Base-by-base conservation (phyloP, 2,888 invertebrate species). In the Ormyrus rosae region DNA sequence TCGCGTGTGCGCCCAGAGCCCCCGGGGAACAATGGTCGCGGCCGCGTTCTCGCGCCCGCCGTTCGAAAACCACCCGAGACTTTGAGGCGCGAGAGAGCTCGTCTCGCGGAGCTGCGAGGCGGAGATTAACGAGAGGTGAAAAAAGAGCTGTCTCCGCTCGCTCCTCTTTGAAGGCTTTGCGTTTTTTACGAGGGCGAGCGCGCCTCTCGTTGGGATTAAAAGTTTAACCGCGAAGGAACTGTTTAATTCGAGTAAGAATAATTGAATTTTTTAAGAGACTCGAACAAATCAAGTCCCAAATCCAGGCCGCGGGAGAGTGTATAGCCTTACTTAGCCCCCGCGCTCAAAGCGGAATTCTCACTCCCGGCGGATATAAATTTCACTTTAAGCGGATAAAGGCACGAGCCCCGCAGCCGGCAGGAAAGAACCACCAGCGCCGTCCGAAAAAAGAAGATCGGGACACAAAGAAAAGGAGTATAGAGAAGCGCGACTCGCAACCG, bases 31-130 rank as follows among this genome's bases (percentile, higher is more conserved):
- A 68, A 78, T 73, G 45, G n/a, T 34, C 51, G 51, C 78, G 76
- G 76, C 61, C 67, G 58, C 72, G 65, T 65, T 71, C 53, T 65
- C 72, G 78, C 73, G 61, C 71, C 58, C 53, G 71, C 71, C 10
- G 71, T 61, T 61, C 50, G 50, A 19, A 19, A 19, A 61, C 75
- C 60, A 9, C 68, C 68, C 48, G 56, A 9, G 53, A 51, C 67
- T 58, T 64, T 19, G 63, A 63, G 51, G 10, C 2, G 64, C 10
- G 50, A 48, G 11, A 64, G 34, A 60, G 60, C 60, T 56, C 19
- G 1, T 19, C 19, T 19, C 19, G 19, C 19, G 19, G 19, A 19
- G 19, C 19, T 2, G 19, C 19, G 19, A 19, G 19, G 19, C 19
- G 19, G 19, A 19, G 19, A 19, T 19, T 19, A 19, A 19, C 19